Evolutionary conservation across 2,113 vertebrate species (phyloP).

Genomic region (Psophia crepitans): DNA sequence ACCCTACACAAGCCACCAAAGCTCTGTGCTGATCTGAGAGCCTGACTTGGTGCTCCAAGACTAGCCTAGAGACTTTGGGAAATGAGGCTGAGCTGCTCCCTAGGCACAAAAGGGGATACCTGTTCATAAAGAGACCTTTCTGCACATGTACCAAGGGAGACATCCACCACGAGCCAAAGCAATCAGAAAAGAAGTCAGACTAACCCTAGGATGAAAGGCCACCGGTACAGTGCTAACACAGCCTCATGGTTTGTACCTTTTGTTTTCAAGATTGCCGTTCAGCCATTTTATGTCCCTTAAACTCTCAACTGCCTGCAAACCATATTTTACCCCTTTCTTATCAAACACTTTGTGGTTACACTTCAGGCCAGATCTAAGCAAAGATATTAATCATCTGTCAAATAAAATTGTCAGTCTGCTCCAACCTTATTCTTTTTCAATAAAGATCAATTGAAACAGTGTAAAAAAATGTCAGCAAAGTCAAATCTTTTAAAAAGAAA

Average conservation of each 20-base stretch:
- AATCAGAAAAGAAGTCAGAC: not conserved
- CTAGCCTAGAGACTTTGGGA: not conserved
- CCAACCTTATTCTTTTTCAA: slow-evolving; percentile 46
- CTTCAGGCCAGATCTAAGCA: slow-evolving; percentile 60
- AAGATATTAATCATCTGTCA: slow-evolving; percentile 58
- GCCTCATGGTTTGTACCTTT: not conserved
- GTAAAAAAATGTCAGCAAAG: slow-evolving; percentile 48
- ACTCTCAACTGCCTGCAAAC: slow-evolving; percentile 45
- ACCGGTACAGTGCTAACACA: not conserved
- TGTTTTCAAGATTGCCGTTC: slow-evolving; percentile 5
- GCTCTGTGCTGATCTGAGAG: not conserved
- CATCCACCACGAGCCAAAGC: not conserved
- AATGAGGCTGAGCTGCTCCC: not conserved
- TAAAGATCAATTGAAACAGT: slow-evolving; percentile 59
- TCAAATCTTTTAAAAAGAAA: slow-evolving; percentile 37
- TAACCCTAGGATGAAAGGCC: not conserved
- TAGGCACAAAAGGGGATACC: not conserved
- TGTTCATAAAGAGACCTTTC: not conserved
- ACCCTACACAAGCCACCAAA: not conserved
- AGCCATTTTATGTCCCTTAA: slow-evolving; percentile 30
- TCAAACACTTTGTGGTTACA: slow-evolving; percentile 58
- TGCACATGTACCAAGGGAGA: not conserved
- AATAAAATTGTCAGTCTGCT: slow-evolving; percentile 57
- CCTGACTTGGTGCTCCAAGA: not conserved
- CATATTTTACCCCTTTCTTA: slow-evolving; percentile 54